Evolutionary conservation across 2,888 invertebrate genomes (phyloP), one percentile per base, ranked within the genome.

Genomic region (Odontothrips loti): DNA sequence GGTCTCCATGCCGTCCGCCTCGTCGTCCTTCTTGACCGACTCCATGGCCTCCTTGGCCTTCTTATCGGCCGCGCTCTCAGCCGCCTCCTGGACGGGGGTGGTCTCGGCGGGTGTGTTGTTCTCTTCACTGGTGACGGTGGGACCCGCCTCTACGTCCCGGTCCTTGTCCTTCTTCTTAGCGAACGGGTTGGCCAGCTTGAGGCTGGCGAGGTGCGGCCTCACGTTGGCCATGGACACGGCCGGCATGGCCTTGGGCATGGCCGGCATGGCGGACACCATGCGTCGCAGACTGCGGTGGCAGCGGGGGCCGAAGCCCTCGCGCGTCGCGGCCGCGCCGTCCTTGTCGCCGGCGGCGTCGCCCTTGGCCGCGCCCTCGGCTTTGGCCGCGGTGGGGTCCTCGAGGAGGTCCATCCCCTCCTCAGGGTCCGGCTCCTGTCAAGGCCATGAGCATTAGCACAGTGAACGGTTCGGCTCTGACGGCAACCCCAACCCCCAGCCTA

Each of bases 1-100:
- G 84, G 91, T 93, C 86, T 93, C 94, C 89, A 94, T 90, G 47
- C 93, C 94, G 86, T 93, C 93, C 85, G 92, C 89, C 82, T 91
- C 91, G 81, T 92, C 92, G 23, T 91, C 90, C 84, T 91, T 91
- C 81, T 91, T 89, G 27, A 81, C 81, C 43, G 81, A 81, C 90
- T 81, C 89, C 86, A 82, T 89, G 86, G 80, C 89, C 87, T 82
- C 91, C 90, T 51, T 48, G 51, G 17, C 43, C 48, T 80, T 63
- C 34, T 34, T 79, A 47, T 29, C 75, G 75, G 51, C 80, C 27
- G 63, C 81, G 58, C 85, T 85, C 82, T 85, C 85, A 48, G 84
- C 81, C 47, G 86, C 86, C 83, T 86, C 87, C 11, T 83, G 85
- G 11, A 86, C 85, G 29, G 86, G 86, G 17, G 84, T 84, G 23